A percentile compares a stretch with the other conserved stretches of the same genome.
phyloP scores from a whole-genome alignment of 2,797 vertebrate species.

The Steatocranus sp. region DNA sequence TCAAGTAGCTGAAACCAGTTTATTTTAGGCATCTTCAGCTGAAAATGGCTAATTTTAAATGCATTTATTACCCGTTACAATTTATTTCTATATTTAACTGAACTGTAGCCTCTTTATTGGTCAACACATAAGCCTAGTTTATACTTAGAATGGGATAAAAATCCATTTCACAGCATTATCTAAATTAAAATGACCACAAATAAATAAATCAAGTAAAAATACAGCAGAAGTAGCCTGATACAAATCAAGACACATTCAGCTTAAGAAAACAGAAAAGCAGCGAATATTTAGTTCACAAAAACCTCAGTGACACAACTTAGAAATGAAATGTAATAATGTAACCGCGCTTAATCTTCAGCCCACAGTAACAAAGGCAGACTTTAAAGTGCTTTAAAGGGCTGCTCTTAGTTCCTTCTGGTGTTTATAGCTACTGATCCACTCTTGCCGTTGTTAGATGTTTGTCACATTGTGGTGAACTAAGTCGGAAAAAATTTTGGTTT shows the following conservation, averaged over 20 bases:
- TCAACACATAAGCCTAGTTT: neutral
- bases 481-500: rapidly evolving
- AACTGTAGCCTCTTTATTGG: neutral
- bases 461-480: neutral
- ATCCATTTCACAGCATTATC: neutral
- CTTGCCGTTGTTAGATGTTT: neutral
- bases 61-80: neutral
- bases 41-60: neutral
- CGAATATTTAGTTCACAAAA: neutral
- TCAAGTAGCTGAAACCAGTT: neutral
- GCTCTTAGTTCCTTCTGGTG: neutral
- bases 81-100: neutral
- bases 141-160: neutral
- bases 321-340: neutral
- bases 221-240: neutral
- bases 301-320: neutral
- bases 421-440: neutral
- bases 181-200: neutral
- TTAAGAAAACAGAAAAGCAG: neutral
- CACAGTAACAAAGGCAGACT: slow-evolving; percentile 4
- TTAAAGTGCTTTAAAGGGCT: slow-evolving; percentile 6
- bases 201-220: neutral
- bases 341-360: neutral
- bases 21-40: neutral
- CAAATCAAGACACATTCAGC: neutral